Conservation (phyloP, 2,113 vertebrate species). For the Meriones unguiculatus region DNA sequence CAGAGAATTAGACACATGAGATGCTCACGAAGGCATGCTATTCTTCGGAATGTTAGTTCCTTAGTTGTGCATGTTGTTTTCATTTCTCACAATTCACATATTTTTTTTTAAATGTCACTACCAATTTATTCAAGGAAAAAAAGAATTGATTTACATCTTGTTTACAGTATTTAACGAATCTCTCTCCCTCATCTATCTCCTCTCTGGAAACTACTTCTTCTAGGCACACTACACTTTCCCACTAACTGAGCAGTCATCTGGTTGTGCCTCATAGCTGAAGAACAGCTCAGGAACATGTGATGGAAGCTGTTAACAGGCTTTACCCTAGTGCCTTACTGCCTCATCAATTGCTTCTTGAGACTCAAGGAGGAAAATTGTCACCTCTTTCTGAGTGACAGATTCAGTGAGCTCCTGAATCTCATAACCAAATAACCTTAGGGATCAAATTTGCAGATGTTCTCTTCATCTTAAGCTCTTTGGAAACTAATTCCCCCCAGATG, state of each 20-base stretch:
- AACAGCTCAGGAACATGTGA: neutral
- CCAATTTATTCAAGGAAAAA: conserved; percentile 29
- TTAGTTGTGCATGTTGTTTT: neutral
- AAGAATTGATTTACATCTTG: neutral
- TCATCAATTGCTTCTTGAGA: neutral
- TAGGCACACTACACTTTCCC: neutral
- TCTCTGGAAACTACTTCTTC: neutral
- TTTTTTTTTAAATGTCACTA: neutral
- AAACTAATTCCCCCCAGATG: neutral
- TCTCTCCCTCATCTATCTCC: neutral
- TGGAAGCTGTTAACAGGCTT: neutral
- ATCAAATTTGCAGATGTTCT: neutral
- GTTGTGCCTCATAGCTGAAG: neutral
- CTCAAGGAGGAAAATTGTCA: neutral
- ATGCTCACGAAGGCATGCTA: neutral
- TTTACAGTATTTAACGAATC: neutral
- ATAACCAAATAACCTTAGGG: neutral
- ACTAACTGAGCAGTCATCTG: neutral
- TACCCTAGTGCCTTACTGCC: neutral
- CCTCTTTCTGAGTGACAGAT: neutral
- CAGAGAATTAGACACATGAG: neutral
- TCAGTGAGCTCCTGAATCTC: neutral
- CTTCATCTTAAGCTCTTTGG: neutral
- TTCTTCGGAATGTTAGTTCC: neutral
- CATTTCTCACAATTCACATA: neutral